phyloP scores from a whole-genome alignment of 2,888 invertebrate genomes.

The Eupithecia insigniata region DNA sequence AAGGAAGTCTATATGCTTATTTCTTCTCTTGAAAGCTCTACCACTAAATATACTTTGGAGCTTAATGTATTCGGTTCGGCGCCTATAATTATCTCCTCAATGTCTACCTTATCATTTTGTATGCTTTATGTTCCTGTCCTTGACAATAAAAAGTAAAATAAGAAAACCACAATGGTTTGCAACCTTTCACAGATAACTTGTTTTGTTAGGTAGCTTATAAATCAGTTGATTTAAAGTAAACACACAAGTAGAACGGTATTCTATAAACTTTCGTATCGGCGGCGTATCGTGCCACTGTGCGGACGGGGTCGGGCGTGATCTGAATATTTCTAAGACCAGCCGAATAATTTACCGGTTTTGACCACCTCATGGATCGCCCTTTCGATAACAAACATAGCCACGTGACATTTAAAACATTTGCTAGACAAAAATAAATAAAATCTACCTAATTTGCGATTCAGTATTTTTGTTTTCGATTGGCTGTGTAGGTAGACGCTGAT shows the following conservation, averaged over 20 bases:
- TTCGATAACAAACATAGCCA: slow-evolving; percentile 33
- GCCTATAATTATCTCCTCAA: slow-evolving; percentile 1
- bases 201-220: background rate
- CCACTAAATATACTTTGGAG: background rate
- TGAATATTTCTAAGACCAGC: slow-evolving; percentile 54
- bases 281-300: slow-evolving; percentile 38
- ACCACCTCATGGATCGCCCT: slow-evolving; percentile 28
- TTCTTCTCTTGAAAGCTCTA: background rate
- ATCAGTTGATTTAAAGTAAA: slow-evolving; percentile 15
- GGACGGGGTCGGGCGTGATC: slow-evolving; percentile 56
- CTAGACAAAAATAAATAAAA: slow-evolving; percentile 19
- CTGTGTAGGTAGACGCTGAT: background rate
- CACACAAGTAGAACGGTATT: slow-evolving; percentile 46
- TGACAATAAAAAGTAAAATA: background rate
- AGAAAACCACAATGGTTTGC: background rate
- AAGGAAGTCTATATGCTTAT: background rate
- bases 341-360: slow-evolving; percentile 44
- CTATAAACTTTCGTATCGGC: slow-evolving; percentile 47
- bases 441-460: background rate
- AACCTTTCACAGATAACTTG: slow-evolving; percentile 5
- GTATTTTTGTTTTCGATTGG: background rate
- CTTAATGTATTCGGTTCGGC: background rate
- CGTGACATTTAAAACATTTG: slow-evolving; percentile 9
- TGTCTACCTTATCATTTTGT: background rate
- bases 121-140: background rate